phyloP scores from a whole-genome alignment of 2,888 invertebrate genomes.

The Drosophila mercatorum region DNA sequence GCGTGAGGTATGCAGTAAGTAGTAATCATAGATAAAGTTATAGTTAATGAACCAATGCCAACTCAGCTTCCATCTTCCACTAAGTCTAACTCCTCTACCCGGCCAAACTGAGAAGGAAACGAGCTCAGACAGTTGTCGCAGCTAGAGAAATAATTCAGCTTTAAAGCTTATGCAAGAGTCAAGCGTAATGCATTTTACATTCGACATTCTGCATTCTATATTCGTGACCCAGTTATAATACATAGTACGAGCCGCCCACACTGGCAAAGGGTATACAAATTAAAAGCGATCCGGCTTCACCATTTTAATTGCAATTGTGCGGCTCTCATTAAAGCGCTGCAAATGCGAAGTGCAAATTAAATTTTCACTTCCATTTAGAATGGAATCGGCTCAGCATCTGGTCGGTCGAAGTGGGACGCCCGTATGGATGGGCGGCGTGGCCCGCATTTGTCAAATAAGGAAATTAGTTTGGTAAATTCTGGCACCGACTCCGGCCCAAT shows the following conservation, averaged over 20 bases:
- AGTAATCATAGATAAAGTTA: background rate
- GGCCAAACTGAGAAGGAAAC: background rate
- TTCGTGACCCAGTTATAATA: slow-evolving; percentile 15
- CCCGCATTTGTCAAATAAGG: slow-evolving; percentile 54
- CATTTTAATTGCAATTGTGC: slow-evolving; percentile 68
- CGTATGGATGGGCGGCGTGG: slow-evolving; percentile 5
- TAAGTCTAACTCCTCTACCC: no score
- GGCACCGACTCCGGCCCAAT: slow-evolving; percentile 1
- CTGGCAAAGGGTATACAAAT: slow-evolving; percentile 17
- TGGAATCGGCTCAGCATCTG: slow-evolving; percentile 18
- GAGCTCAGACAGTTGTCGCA: background rate
- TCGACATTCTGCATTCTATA: background rate
- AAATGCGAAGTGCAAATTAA: slow-evolving; percentile 35
- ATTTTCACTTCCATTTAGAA: slow-evolving; percentile 29
- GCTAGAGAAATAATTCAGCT: background rate
- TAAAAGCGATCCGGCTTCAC: slow-evolving; percentile 25
- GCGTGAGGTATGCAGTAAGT: background rate
- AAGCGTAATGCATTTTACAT: slow-evolving; percentile 7
- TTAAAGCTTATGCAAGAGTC: slow-evolving; percentile 8
- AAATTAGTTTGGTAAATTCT: slow-evolving; percentile 61
- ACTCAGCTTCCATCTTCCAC: background rate
- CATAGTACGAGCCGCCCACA: background rate
- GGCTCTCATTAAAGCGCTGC: slow-evolving; percentile 52
- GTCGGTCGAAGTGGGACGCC: background rate
- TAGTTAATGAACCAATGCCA: background rate